Percentiles rank a stretch among this genome's conserved stretches.
Conservation (phyloP, 1,140 invertebrate genomes). For the Brachionus manjavacas region DNA sequence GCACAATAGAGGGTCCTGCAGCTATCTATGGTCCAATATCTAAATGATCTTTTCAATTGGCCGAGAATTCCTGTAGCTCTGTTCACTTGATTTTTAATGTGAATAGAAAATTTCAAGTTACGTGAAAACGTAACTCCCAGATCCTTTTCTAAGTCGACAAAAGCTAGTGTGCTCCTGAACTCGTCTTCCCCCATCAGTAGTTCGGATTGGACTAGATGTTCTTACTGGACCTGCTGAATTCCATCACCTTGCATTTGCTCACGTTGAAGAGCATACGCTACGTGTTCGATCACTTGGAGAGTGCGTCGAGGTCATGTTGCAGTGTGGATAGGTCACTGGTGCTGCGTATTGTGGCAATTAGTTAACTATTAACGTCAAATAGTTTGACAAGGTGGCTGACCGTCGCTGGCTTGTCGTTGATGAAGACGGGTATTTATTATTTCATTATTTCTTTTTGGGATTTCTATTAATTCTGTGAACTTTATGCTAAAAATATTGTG, state of each 20-base stretch:
- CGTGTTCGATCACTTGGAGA: neutral
- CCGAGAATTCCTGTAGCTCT: too few species aligned
- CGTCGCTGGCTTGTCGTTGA: constrained; percentile 38
- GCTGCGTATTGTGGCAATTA: neutral
- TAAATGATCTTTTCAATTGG: too few species aligned
- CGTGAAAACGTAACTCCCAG: neutral
- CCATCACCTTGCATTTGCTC: neutral
- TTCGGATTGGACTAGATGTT: neutral
- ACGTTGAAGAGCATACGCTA: neutral
- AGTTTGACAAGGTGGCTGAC: neutral
- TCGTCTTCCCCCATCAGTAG: neutral
- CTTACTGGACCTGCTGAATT: neutral
- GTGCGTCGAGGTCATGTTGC: neutral
- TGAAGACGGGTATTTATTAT: too few species aligned
- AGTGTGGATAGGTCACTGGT: neutral
- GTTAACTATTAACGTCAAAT: neutral
- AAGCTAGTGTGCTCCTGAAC: neutral
- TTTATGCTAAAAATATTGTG: too few species aligned
- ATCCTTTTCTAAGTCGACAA: neutral
- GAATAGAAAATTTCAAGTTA: too few species aligned
- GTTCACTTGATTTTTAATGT: too few species aligned
- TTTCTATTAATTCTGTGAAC: too few species aligned
- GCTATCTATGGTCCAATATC: too few species aligned
- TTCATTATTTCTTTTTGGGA: too few species aligned
- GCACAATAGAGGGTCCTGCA: too few species aligned